Base-by-base conservation (phyloP, 1,140 invertebrate genomes). In the Caerostris extrusa region DNA sequence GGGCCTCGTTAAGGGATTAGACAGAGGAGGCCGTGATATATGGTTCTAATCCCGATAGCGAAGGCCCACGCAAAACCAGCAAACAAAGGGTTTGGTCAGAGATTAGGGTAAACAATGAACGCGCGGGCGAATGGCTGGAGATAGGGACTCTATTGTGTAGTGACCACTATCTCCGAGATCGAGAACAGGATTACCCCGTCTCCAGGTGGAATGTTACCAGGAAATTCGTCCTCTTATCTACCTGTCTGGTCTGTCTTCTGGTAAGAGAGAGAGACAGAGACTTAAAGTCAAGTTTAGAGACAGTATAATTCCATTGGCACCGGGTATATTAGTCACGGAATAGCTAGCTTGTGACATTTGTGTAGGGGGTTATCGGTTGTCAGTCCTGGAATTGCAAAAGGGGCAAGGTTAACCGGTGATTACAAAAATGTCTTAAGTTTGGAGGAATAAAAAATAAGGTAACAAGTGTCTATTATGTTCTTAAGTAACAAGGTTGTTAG, bases 31-130 rank as follows among this genome's bases (percentile, higher is more conserved):
- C 34, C 5, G 71, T 77, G 71, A 77, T 77, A 34, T 77, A 77
- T 77, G 71, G 71, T 50, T 64, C 12, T 17, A 14, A 14, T 17
- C 61, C 10, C 12, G 61, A 64, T 17, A 34, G 53, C 53, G 53
- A 77, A 10, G 71, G 34, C 71, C 71, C 71, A 77, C 71, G 71
- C 71, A 77, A 34, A 34, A 12, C 10, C 8, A 50, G 12, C 71
- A 50, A 77, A 77, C 71, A 77, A 77, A 77, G 71, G 71, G 71
- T 50, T 77, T 17, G 61, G 34, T 34, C 17, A 34, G 34, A 77
- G 71, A 77, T 77, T 77, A 77, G 19, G 53, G 34, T 53, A 77
- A 77, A 77, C 71, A 77, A 77, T 77, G 71, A n/a, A 34, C 34
- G 34, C 34, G 34, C 34, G 34, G 34, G 34, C 34, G 61, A 53